These are phyloP conservation scores for Erpobdella octoculata DNA, from an alignment of 2,888 invertebrate species.

Conservation along the genomic window DNA sequence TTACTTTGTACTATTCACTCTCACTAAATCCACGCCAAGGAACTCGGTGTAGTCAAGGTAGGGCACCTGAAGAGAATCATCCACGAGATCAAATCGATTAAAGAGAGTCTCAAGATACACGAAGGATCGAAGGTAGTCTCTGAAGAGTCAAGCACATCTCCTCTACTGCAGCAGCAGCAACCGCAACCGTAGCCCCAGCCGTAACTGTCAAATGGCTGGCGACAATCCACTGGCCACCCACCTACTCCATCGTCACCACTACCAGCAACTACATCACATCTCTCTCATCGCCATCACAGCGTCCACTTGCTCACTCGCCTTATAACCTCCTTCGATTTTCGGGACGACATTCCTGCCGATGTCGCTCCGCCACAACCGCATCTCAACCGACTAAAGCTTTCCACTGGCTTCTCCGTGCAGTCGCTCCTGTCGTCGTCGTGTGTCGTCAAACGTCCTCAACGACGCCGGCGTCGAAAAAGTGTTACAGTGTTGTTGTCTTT, in stretches of 20 bases:
- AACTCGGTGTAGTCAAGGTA: conserved; percentile 85
- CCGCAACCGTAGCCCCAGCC: background rate
- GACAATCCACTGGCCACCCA: no score
- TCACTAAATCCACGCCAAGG: no score
- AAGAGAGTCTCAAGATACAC: background rate
- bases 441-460: background rate
- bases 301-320: no score
- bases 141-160: no score
- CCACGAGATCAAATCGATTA: conserved; percentile 46
- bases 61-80: conserved; percentile 90
- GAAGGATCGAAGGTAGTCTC: background rate
- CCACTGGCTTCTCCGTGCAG: background rate
- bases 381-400: background rate
- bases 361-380: background rate
- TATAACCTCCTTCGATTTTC: no score
- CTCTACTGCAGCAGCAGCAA: background rate
- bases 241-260: no score
- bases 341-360: no score
- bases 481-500: background rate
- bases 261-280: no score
- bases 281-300: no score
- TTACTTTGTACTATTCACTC: no score
- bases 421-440: background rate
- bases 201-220: no score
- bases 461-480: background rate